Base-by-base conservation (phyloP, 2,797 vertebrate genomes). In the Hipposideros larvatus region DNA sequence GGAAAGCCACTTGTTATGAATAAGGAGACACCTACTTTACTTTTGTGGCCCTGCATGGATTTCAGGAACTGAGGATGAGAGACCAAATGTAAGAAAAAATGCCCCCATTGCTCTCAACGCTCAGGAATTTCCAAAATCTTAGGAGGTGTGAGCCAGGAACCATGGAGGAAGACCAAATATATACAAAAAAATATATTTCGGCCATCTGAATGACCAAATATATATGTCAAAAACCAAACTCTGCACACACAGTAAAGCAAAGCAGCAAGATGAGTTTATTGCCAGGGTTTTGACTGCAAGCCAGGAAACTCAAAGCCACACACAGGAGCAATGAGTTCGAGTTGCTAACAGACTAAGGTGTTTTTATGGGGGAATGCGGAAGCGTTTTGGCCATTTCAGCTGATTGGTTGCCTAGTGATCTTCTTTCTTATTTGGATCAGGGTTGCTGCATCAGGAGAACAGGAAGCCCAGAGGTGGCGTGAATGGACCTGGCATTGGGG, bases 101-200 rank as follows among this genome's bases (percentile, higher is more conserved):
- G 57, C 21, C 19, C n/a, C 34, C 43, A 43, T 55, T 90, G 34
- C 14, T 78, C 37, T 70, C 15, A 18, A 43, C 7, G 13, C 22
- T 90, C 75, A 80, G 73, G 19, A 66, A 89, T 34, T 70, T 90
- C 28, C 51, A 90, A 43, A 90, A 65, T 46, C 57, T 90, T 66
- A 10, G 51, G 31, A 80, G 63, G 28, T 57, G 22, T 48, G 51
- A 90, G 16, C 7, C 31, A 80, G 51, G 31, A 46, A 21, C 15
- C 31, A 65, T 5, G 34, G 28, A 83, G 19, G 46, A 74, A 43
- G 57, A 43, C 34, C n/a, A 83, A 63, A 41, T 63, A 63, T 51
- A 24, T 59, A 73, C 63, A 34, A 57, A n/a, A n/a, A 79, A 66
- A 55, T 78, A 68, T n/a, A 55, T 89, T 55, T 66, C n/a, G 26